Percentiles rank a stretch among this genome's conserved stretches.
Evolutionary conservation across 2,113 vertebrate species (phyloP).

Genomic region (Papio anubis): DNA sequence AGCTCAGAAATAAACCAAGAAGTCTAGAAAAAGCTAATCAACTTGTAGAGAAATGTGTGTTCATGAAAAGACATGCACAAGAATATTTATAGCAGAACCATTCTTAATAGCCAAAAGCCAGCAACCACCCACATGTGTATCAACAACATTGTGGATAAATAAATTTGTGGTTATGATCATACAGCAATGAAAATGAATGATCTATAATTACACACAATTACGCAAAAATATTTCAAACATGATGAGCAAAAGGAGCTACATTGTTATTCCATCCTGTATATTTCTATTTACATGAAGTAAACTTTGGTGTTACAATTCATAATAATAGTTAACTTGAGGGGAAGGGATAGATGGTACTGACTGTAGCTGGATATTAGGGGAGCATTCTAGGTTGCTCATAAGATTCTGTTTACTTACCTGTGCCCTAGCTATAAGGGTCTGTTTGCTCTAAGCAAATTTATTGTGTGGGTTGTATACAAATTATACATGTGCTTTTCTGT

Average conservation of each 20-base stretch:
- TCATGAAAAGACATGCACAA: not conserved
- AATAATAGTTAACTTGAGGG: not conserved
- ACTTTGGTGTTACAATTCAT: not conserved
- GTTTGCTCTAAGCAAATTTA: not conserved
- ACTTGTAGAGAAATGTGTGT: not conserved
- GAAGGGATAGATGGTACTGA: not conserved
- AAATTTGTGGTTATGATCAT: not conserved
- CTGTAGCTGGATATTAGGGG: not conserved
- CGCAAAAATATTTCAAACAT: not conserved
- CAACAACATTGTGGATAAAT: not conserved
- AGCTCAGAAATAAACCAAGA: not conserved
- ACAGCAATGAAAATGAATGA: not conserved
- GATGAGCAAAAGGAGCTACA: not conserved
- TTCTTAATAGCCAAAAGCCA: not conserved
- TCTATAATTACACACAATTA: not conserved
- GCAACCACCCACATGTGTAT: not conserved
- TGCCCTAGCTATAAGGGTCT: not conserved
- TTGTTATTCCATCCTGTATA: not conserved
- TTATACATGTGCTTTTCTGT: not conserved
- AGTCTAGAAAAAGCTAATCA: not conserved
- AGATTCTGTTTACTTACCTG: not conserved
- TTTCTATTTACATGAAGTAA: not conserved
- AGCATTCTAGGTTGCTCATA: not conserved
- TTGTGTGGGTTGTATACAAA: not conserved
- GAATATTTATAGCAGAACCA: not conserved